Conservation (phyloP, 2,888 invertebrate genomes). For the Chymomyza procnemis region DNA sequence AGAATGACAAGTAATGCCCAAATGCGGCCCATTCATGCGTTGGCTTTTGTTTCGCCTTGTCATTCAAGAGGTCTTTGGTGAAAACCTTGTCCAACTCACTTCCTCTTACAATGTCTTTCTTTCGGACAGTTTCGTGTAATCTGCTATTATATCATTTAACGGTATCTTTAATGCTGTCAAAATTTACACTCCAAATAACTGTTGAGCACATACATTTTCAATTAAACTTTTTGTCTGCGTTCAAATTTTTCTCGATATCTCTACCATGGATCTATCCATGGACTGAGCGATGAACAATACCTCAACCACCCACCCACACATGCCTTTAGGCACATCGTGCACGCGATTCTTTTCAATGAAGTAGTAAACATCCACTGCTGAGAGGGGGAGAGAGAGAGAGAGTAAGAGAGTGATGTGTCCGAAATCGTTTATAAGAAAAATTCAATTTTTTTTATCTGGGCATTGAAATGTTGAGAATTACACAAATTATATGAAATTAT, state of each 20-base stretch:
- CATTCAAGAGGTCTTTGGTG: slow-evolving; percentile 26
- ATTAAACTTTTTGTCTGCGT: slow-evolving; percentile 13
- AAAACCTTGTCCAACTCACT: neutral
- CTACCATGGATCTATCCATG: slow-evolving; percentile 2
- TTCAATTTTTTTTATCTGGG: no score
- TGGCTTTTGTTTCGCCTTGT: slow-evolving; percentile 21
- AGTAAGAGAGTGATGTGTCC: neutral
- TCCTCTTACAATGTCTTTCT: slow-evolving; percentile 5
- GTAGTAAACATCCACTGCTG: neutral
- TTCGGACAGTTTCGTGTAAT: slow-evolving; percentile 3
- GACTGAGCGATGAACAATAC: slow-evolving; percentile 7
- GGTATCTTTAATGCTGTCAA: slow-evolving; percentile 54
- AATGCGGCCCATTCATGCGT: neutral
- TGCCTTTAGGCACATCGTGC: neutral
- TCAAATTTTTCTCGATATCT: neutral
- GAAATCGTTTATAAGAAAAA: no score
- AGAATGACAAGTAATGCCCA: slow-evolving; percentile 7
- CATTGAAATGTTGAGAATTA: no score
- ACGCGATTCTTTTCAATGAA: slow-evolving; percentile 1
- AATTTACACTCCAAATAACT: slow-evolving; percentile 48
- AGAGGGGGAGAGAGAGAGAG: no score
- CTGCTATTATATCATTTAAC: slow-evolving; percentile 36
- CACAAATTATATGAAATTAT: no score
- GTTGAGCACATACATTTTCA: slow-evolving; percentile 20
- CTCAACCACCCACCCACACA: neutral